Percentiles rank a stretch among this genome's conserved stretches.
Conservation (phyloP, 2,888 invertebrate genomes). For the Metellina segmentata region DNA sequence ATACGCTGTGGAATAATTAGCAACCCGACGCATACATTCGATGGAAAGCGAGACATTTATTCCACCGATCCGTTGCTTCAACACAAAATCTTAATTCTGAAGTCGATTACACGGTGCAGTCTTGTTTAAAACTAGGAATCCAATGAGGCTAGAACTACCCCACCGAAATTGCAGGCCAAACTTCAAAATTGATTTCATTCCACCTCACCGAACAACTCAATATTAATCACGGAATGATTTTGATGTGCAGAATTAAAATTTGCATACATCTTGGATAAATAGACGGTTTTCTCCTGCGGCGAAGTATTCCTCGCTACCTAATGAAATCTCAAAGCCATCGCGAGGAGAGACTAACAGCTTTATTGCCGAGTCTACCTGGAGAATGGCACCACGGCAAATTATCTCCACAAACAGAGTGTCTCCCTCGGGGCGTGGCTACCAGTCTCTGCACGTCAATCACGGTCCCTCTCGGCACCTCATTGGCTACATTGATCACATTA, state of each 20-base stretch:
- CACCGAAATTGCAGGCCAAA: constrained; percentile 6
- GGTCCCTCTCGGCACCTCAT: constrained; percentile 35
- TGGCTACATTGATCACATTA: constrained; percentile 53
- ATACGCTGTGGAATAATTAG: too few species aligned
- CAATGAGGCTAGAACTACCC: constrained; percentile 1
- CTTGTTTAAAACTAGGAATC: neutral
- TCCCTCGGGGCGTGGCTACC: constrained; percentile 41
- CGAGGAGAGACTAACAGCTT: constrained; percentile 31
- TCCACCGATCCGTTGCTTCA: too few species aligned
- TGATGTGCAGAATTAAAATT: constrained; percentile 9
- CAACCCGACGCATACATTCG: too few species aligned
- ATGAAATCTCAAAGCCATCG: constrained; percentile 50
- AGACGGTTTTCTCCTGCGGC: neutral
- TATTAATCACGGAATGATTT: constrained; percentile 35
- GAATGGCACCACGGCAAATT: constrained; percentile 34
- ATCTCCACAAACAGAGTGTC: constrained; percentile 50
- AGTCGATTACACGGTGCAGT: neutral
- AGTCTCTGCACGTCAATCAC: constrained; percentile 38
- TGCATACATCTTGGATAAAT: constrained; percentile 19
- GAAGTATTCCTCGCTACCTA: neutral
- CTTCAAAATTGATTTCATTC: constrained; percentile 15
- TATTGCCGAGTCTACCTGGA: constrained; percentile 47
- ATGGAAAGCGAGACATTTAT: too few species aligned
- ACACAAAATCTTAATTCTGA: too few species aligned
- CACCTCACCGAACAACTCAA: neutral